Percentiles rank a stretch among this genome's conserved stretches.
These are phyloP conservation scores for Mandrillus leucophaeus DNA, from an alignment of 2,113 vertebrate species.

Conservation along the genomic window DNA sequence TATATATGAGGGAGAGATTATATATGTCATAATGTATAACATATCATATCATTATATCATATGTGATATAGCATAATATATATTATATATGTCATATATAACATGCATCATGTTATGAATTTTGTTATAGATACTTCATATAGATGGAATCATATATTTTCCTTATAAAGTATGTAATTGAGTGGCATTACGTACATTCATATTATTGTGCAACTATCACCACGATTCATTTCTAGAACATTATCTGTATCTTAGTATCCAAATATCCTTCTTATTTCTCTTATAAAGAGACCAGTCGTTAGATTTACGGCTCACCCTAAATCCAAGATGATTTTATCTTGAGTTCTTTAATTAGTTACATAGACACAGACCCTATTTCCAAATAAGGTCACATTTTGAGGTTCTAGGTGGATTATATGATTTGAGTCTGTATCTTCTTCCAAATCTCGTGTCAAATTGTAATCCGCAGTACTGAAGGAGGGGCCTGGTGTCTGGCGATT, in stretches of 20 bases:
- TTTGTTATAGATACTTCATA: background rate
- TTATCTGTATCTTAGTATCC: background rate
- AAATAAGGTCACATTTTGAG: background rate
- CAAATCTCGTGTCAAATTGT: no score
- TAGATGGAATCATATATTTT: no score
- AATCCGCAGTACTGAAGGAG: no score
- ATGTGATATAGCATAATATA: no score
- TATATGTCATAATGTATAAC: background rate
- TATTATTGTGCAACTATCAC: background rate
- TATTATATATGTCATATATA: no score
- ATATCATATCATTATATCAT: no score
- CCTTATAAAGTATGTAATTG: background rate
- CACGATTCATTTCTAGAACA: background rate
- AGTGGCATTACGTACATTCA: background rate
- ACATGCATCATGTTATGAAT: background rate
- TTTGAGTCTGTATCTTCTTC: no score
- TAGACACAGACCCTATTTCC: background rate
- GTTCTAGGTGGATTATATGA: no score
- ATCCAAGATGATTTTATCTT: background rate
- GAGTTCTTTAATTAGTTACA: background rate
- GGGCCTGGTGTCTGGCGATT: no score
- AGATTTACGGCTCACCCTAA: background rate
- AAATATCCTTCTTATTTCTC: background rate
- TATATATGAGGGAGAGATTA: background rate
- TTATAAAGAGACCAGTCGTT: background rate